Evolutionary conservation across 1,140 invertebrate species (phyloP).

Genomic region (Wasmannia auropunctata): DNA sequence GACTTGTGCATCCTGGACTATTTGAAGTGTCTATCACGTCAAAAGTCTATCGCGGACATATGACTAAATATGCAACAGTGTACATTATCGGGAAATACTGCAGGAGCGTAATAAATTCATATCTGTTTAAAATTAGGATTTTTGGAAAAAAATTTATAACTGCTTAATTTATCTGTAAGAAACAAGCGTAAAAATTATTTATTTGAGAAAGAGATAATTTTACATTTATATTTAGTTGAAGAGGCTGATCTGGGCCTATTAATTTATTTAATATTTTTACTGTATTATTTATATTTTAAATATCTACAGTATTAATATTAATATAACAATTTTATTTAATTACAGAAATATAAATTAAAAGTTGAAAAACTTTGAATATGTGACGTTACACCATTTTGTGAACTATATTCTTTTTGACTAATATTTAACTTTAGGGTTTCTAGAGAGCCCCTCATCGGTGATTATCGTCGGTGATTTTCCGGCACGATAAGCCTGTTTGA

Average conservation of each 20-base stretch:
- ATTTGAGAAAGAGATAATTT: neutral
- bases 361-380: neutral
- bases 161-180: neutral
- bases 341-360: neutral
- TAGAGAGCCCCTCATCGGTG: neutral
- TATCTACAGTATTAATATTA: neutral
- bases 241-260: neutral
- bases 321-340: neutral
- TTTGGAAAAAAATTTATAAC: neutral
- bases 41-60: neutral
- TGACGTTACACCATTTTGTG: constrained; percentile 12
- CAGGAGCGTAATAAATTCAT: neutral
- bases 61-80: neutral
- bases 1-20: constrained; percentile 27
- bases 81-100: neutral
- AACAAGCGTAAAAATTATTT: neutral
- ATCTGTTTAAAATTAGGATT: neutral
- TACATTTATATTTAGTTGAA: neutral
- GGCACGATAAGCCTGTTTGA: constrained; percentile 30
- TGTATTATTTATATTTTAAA: neutral
- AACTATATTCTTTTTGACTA: neutral
- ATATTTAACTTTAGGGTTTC: neutral
- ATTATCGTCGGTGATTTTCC: constrained; percentile 34
- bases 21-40: constrained; percentile 37
- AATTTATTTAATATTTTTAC: neutral